These are phyloP conservation scores for Centropristis striata DNA, from an alignment of 2,113 vertebrate species.

Conservation along the genomic window DNA sequence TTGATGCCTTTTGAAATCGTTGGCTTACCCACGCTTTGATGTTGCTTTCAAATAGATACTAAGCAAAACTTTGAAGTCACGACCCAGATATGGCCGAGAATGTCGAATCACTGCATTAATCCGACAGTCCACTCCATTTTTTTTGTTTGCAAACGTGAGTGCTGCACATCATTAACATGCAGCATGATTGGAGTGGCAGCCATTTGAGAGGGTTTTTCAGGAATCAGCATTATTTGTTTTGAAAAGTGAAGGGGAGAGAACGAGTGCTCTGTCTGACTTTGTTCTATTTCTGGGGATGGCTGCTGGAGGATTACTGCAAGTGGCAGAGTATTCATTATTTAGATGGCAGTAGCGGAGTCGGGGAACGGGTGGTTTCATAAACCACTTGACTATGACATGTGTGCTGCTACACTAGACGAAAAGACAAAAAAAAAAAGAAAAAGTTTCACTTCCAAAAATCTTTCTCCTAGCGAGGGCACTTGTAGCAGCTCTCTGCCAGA, in stretches of 20 bases:
- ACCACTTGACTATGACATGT: constrained; percentile 81
- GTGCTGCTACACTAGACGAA: constrained; percentile 71
- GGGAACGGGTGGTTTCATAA: constrained; percentile 73
- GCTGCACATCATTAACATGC: constrained; percentile 38
- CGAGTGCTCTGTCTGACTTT: constrained; percentile 70
- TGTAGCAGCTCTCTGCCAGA: constrained; percentile 66
- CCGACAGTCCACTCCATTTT: background rate
- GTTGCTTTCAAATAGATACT: constrained; percentile 70
- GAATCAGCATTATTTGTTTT: constrained; percentile 78
- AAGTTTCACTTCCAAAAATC: constrained; percentile 58
- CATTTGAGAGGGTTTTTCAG: constrained; percentile 44
- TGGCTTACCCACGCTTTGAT: constrained; percentile 76
- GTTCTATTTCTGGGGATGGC: constrained; percentile 82
- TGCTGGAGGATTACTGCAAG: constrained; percentile 65
- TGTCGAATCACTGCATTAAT: constrained; percentile 43
- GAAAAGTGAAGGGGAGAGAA: constrained; percentile 70
- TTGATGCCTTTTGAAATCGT: constrained; percentile 77
- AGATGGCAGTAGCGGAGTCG: constrained; percentile 74
- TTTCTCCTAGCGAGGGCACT: constrained; percentile 58
- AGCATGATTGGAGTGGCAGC: background rate
- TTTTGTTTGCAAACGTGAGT: constrained; percentile 23
- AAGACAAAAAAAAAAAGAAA: constrained; percentile 34
- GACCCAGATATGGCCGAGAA: constrained; percentile 62
- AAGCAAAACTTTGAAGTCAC: constrained; percentile 72
- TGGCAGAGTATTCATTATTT: constrained; percentile 84